Conservation (phyloP, 2,797 vertebrate species). For the Onychomys torridus region DNA sequence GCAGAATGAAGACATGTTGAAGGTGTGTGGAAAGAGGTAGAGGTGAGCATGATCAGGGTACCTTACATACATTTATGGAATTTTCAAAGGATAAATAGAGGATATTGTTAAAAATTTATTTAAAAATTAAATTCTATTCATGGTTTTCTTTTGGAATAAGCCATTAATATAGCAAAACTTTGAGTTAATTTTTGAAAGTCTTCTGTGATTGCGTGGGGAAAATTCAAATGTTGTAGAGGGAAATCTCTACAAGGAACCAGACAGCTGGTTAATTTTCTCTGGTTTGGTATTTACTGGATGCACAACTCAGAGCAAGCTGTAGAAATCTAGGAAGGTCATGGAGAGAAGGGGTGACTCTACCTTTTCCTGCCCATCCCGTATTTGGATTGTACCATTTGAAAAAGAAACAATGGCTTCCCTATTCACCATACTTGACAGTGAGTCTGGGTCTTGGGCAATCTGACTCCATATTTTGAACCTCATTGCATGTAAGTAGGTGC, state of each 20-base stretch:
- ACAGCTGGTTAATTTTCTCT: neutral
- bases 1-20: neutral
- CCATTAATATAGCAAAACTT: neutral
- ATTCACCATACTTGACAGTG: neutral
- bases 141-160: neutral
- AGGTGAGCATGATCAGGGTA: neutral
- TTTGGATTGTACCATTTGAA: neutral
- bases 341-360: neutral
- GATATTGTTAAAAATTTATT: neutral
- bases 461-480: neutral
- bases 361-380: neutral
- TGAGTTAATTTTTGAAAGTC: neutral
- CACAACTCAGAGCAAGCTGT: neutral
- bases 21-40: neutral
- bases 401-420: neutral
- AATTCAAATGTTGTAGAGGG: no score
- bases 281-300: neutral
- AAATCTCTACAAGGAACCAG: neutral
- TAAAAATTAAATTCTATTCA: neutral
- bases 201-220: neutral
- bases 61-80: neutral
- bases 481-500: neutral
- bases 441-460: neutral
- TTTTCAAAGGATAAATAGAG: neutral
- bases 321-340: neutral